Percentiles rank a stretch among this genome's conserved stretches.
Evolutionary conservation across 2,888 invertebrate species (phyloP).

Genomic region (Hydraecia micacea): DNA sequence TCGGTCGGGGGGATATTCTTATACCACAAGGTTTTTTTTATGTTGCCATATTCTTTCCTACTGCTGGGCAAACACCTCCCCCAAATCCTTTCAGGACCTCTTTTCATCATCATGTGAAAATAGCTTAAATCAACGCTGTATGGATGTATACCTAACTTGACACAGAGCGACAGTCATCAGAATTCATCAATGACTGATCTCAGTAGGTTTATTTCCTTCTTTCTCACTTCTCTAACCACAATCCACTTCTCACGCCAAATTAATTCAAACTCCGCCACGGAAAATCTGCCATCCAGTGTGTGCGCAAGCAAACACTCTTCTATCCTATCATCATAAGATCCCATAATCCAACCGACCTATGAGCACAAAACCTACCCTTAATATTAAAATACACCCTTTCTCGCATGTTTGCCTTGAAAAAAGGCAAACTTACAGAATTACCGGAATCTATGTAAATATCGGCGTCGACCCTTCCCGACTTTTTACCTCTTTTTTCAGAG

Average conservation of each 20-base stretch:
- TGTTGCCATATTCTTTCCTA: no score
- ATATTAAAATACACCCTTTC: slow-evolving; percentile 65
- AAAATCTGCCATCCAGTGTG: not conserved
- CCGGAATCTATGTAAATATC: slow-evolving; percentile 79
- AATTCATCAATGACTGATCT: not conserved
- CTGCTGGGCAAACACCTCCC: no score
- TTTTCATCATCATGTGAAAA: no score
- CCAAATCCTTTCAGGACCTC: no score
- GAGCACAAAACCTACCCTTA: slow-evolving; percentile 58
- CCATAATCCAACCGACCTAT: slow-evolving; percentile 56
- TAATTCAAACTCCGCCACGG: slow-evolving; percentile 19
- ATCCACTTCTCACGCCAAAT: not conserved
- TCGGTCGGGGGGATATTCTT: no score
- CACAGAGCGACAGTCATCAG: no score
- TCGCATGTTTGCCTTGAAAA: slow-evolving; percentile 65
- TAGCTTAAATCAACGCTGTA: no score
- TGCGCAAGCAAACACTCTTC: slow-evolving; percentile 30
- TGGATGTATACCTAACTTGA: no score
- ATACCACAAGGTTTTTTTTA: not conserved
- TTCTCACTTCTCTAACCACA: not conserved
- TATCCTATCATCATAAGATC: slow-evolving; percentile 51
- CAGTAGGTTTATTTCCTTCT: no score
- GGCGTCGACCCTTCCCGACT: slow-evolving; percentile 71
- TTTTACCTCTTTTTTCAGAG: slow-evolving; percentile 73
- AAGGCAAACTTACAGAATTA: slow-evolving; percentile 77